These are phyloP conservation scores for Orthosia gothica DNA, from an alignment of 2,888 invertebrate genomes.

Conservation along the genomic window DNA sequence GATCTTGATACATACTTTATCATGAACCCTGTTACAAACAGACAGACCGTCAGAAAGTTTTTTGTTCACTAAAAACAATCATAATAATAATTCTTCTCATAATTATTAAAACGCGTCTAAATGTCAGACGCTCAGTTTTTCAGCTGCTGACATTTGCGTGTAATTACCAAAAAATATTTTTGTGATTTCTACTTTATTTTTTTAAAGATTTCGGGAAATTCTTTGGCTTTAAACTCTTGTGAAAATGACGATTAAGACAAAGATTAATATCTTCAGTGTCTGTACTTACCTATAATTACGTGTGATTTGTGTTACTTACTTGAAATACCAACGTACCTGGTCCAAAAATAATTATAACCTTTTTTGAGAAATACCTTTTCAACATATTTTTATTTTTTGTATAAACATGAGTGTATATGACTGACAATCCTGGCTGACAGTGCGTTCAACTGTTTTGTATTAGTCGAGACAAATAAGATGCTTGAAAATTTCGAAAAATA, in stretches of 20 bases:
- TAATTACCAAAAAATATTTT: constrained; percentile 52
- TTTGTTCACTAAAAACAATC: constrained; percentile 43
- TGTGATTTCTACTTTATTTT: constrained; percentile 5
- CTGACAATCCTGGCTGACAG: no score
- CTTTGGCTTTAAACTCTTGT: constrained; percentile 16
- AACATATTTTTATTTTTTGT: no score
- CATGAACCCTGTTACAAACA: constrained; percentile 10
- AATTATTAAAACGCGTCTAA: constrained; percentile 43
- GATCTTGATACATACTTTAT: constrained; percentile 36
- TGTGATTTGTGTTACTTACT: not conserved
- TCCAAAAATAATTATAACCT: no score
- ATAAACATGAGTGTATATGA: no score
- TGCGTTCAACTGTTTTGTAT: no score
- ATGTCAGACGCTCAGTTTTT: constrained; percentile 44
- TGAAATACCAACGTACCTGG: no score
- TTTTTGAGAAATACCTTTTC: no score
- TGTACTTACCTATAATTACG: no score
- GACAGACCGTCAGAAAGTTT: constrained; percentile 22
- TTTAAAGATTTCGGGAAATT: constrained; percentile 22
- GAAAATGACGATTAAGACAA: constrained; percentile 5
- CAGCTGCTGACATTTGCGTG: constrained; percentile 25
- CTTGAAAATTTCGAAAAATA: no score
- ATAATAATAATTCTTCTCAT: constrained; percentile 40
- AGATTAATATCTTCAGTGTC: constrained; percentile 4
- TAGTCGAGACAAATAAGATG: no score